phyloP scores from a whole-genome alignment of 2,113 vertebrate genomes.

The Psilopsiagon aurifrons region DNA sequence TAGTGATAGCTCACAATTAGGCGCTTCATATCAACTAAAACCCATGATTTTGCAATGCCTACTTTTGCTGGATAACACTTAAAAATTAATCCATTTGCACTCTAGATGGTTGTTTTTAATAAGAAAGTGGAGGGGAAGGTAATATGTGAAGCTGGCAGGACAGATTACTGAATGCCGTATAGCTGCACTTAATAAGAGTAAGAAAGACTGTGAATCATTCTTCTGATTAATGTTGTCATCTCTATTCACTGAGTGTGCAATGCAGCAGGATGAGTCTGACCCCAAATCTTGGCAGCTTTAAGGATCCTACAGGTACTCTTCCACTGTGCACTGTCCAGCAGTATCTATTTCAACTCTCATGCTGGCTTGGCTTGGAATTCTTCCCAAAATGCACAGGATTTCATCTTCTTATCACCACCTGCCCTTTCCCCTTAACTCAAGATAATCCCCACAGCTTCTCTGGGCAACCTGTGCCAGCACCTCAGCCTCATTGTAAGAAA shows the following conservation, averaged over 20 bases:
- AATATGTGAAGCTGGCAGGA: not conserved
- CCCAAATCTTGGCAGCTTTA: not conserved
- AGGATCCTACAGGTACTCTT: not conserved
- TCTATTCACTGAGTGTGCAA: not conserved
- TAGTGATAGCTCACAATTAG: not conserved
- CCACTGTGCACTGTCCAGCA: not conserved
- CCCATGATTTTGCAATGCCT: not conserved
- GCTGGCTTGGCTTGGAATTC: not conserved
- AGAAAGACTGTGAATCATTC: not conserved
- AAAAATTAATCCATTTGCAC: not conserved
- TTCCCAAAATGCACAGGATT: not conserved
- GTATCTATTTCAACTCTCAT: not conserved
- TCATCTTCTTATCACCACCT: rapidly evolving
- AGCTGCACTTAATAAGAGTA: not conserved
- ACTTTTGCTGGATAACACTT: not conserved
- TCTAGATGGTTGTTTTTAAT: not conserved
- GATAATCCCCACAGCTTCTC: not conserved
- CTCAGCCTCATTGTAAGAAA: not conserved
- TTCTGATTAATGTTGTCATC: not conserved
- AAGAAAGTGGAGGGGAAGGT: not conserved
- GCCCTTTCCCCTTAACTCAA: not conserved
- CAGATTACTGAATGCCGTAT: not conserved
- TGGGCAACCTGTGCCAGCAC: not conserved
- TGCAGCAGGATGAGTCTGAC: not conserved
- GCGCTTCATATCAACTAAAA: not conserved